phyloP scores from a whole-genome alignment of 2,113 vertebrate genomes.

The Pogona vitticeps region DNA sequence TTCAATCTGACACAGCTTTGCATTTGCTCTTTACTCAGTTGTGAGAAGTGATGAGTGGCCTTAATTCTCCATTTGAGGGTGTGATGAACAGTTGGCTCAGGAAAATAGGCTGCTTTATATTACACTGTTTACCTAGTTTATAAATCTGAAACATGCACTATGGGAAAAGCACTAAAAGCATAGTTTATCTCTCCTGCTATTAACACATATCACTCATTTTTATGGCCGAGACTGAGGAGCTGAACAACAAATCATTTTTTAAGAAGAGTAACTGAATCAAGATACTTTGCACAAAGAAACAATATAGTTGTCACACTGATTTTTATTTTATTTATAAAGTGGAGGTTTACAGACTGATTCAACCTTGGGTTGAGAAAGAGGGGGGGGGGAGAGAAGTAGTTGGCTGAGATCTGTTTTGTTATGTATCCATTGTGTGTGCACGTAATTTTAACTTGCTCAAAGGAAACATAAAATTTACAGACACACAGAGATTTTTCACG shows the following conservation, averaged over 20 bases:
- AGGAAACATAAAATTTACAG: conserved; percentile 35
- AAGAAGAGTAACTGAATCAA: conserved; percentile 56
- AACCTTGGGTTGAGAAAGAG: conserved; percentile 18
- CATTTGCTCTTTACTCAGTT: background rate
- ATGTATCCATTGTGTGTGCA: conserved; percentile 31
- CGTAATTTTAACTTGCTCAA: conserved; percentile 21
- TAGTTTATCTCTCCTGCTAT: conserved; percentile 38
- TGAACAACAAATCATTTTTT: conserved; percentile 45
- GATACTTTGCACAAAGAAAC: conserved; percentile 47
- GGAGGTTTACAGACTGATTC: conserved; percentile 45
- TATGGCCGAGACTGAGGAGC: conserved; percentile 31
- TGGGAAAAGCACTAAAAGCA: conserved; percentile 38
- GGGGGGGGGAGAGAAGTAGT: conserved; percentile 50
- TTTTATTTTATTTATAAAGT: conserved; percentile 60
- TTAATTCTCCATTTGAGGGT: background rate
- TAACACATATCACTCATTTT: conserved; percentile 58
- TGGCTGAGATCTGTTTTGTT: conserved; percentile 36
- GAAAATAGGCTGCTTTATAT: background rate
- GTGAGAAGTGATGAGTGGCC: background rate
- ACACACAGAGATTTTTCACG: conserved; percentile 21
- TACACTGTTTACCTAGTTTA: conserved; percentile 47
- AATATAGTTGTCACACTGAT: conserved; percentile 40
- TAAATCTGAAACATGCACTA: conserved; percentile 40
- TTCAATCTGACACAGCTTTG: conserved; percentile 12
- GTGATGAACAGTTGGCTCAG: conserved; percentile 24